A percentile compares a stretch with the other conserved stretches of the same genome.
Conservation (phyloP, 2,888 invertebrate genomes). For the Pollenia angustigena region DNA sequence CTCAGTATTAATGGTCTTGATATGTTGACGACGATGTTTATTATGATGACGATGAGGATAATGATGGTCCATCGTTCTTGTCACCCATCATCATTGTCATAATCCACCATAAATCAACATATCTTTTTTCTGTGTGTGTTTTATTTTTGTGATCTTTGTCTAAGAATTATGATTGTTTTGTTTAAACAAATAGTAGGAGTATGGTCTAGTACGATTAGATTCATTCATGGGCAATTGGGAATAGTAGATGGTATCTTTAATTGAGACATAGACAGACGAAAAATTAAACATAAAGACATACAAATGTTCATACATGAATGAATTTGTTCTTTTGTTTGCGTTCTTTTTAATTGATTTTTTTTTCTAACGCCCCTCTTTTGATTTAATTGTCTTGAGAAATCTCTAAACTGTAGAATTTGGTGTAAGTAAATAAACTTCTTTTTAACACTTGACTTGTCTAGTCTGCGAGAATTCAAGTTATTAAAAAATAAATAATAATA, state of each 20-base stretch:
- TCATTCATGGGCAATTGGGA: constrained; percentile 14
- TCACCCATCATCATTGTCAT: constrained; percentile 70
- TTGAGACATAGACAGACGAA: constrained; percentile 53
- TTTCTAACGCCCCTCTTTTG: constrained; percentile 60
- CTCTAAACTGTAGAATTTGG: constrained; percentile 2
- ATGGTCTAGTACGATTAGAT: constrained; percentile 16
- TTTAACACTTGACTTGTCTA: neutral
- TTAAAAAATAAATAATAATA: too few relatives aligned
- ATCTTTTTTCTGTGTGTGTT: constrained; percentile 53
- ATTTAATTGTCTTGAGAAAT: constrained; percentile 71
- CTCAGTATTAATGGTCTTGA: neutral
- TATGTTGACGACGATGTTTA: neutral
- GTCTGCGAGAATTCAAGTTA: too few relatives aligned
- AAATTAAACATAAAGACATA: neutral
- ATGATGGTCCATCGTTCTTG: constrained; percentile 69
- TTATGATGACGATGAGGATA: constrained; percentile 12
- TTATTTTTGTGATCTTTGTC: constrained; percentile 52
- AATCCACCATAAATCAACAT: constrained; percentile 71
- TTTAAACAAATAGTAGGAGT: constrained; percentile 59
- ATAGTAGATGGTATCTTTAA: constrained; percentile 50
- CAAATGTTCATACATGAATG: neutral
- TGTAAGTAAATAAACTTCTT: neutral
- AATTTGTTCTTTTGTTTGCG: constrained; percentile 29
- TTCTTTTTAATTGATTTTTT: constrained; percentile 51
- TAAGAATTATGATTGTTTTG: constrained; percentile 62